Evolutionary conservation across 2,797 vertebrate genomes (phyloP), one percentile per base, ranked within the genome.

Genomic region (Pangasius macronema): DNA sequence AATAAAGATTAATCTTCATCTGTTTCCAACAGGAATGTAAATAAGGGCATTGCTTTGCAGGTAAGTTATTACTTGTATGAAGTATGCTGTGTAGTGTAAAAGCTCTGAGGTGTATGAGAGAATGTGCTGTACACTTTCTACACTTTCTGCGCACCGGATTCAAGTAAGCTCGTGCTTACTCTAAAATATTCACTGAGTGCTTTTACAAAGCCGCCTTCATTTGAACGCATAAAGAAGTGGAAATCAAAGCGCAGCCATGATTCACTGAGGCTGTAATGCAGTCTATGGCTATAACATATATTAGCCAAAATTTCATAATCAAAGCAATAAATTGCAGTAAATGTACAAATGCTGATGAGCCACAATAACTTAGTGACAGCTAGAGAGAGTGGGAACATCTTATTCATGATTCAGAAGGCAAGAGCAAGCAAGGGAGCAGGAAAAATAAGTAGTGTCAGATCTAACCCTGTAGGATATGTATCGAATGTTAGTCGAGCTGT

Each of bases 1-100:
- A 88, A 85, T 81, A 53, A 39, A 75, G n/a, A 85, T 85, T 82
- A 81, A 73, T 85, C 55, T 59, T 82, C 49, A 65, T 76, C 27
- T 55, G 49, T 36, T 65, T 77, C 20, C 59, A 77, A 36, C 6
- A 11, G 6, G 46, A 76, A 76, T n/a, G 6, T 61, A 46, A 42
- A 63, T 18, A 27, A 20, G 20, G 30, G 18, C 77, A 59, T 80
- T 39, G 16, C 10, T 55, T 33, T 36, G 8, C 18, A 11, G 63
- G 65, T 30, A 72, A 22, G 30, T 39, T 27, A 51, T 22, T 61
- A 9, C 33, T 79, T 14, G 14, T 55, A 42, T 65, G 42, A 61
- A 18, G 55, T 49, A 30, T 30, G 30, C 68, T 36, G 55, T 8
- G 22, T 39, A 22, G 10, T 39, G 4, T 59, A 59, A 80, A 57